Conservation (phyloP, 2,888 invertebrate species). For the Synergus itoensis region DNA sequence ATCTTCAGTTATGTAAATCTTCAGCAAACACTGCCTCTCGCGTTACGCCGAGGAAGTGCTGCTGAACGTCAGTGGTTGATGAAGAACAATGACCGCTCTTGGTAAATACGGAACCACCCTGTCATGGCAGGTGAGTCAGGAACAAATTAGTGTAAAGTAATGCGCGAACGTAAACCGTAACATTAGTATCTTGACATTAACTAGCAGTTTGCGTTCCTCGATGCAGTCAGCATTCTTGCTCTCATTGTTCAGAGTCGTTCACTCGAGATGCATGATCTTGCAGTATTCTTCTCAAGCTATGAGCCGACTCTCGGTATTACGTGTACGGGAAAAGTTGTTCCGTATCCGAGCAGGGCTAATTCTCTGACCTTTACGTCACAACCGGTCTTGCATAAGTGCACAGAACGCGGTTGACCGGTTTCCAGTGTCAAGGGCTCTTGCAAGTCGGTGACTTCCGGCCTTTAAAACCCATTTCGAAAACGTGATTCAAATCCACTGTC, state of each 20-base stretch:
- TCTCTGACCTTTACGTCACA: slow-evolving; percentile 66
- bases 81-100: neutral
- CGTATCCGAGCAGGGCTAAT: slow-evolving; percentile 21
- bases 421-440: slow-evolving; percentile 47
- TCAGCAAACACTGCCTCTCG: neutral
- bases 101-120: neutral
- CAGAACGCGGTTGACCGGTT: slow-evolving; percentile 59
- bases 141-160: slow-evolving; percentile 10
- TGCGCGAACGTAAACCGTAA: neutral
- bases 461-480: slow-evolving; percentile 8
- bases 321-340: slow-evolving; percentile 21
- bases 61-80: neutral
- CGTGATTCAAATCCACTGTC: neutral
- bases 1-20: neutral
- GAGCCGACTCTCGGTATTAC: slow-evolving; percentile 41
- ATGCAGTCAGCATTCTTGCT: neutral
- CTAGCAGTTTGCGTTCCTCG: neutral
- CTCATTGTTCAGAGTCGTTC: slow-evolving; percentile 37
- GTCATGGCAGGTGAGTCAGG: neutral
- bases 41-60: neutral
- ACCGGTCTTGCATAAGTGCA: slow-evolving; percentile 57
- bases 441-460: slow-evolving; percentile 23
- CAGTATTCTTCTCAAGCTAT: slow-evolving; percentile 30
- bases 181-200: slow-evolving; percentile 22
- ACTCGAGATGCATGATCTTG: slow-evolving; percentile 28